These are phyloP conservation scores for Acronicta aceris DNA, from an alignment of 2,888 invertebrate genomes.

Conservation along the genomic window DNA sequence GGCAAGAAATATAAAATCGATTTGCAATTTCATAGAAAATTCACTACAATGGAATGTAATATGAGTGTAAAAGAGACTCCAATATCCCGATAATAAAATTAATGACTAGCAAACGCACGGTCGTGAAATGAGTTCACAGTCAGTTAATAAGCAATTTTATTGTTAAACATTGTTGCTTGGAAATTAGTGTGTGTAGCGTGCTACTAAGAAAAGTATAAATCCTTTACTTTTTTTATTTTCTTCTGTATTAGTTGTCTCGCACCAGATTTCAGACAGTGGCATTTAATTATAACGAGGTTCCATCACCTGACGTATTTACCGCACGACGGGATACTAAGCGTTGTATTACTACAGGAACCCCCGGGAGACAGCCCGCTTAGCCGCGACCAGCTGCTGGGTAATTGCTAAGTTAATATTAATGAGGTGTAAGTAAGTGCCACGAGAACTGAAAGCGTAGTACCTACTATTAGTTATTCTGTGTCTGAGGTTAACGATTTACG, in stretches of 20 bases:
- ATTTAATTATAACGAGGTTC: slow-evolving; percentile 25
- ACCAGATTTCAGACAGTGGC: slow-evolving; percentile 5
- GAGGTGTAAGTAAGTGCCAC: slow-evolving; percentile 14
- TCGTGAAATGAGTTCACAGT: not conserved
- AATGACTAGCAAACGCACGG: slow-evolving; percentile 1
- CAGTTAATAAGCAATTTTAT: not conserved
- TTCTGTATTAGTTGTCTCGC: no score
- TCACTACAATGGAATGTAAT: not conserved
- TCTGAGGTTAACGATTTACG: no score
- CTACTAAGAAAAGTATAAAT: not conserved
- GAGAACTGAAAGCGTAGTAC: not conserved
- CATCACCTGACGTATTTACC: slow-evolving; percentile 14
- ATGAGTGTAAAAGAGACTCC: not conserved
- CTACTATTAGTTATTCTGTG: no score
- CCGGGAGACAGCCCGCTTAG: slow-evolving; percentile 3
- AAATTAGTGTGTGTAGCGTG: not conserved
- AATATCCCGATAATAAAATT: not conserved
- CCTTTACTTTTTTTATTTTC: not conserved
- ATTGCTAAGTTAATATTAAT: slow-evolving; percentile 37
- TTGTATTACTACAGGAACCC: slow-evolving; percentile 6
- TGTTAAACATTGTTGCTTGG: not conserved
- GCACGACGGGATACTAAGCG: slow-evolving; percentile 29
- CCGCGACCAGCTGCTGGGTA: slow-evolving; percentile 18
- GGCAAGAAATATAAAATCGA: not conserved
- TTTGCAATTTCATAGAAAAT: not conserved